Percentiles rank a stretch among this genome's conserved stretches.
phyloP scores from a whole-genome alignment of 2,113 vertebrate species.

The Pavo muticus region DNA sequence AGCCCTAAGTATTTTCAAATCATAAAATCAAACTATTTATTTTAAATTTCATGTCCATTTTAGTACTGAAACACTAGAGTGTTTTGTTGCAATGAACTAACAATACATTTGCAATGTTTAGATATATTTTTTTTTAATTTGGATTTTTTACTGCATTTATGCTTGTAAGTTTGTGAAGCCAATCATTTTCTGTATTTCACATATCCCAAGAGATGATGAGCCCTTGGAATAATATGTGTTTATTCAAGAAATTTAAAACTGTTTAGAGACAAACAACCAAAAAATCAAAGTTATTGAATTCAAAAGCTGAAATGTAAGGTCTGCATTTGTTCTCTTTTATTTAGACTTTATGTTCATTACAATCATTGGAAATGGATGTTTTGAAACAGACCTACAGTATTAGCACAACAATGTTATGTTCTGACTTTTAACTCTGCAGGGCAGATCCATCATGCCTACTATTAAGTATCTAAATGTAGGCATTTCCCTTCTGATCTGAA shows the following conservation, averaged over 20 bases:
- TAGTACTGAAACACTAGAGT: neutral
- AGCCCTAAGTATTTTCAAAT: neutral
- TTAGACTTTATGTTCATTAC: conserved; percentile 9
- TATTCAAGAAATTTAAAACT: neutral
- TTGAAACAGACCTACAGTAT: conserved; percentile 9
- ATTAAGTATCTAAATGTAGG: neutral
- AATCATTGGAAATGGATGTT: neutral
- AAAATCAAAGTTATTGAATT: neutral
- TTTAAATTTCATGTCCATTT: neutral
- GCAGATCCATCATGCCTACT: neutral
- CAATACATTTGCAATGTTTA: neutral
- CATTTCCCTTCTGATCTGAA: neutral
- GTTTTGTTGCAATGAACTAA: neutral
- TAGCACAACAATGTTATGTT: neutral
- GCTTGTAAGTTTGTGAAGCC: neutral
- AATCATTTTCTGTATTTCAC: neutral
- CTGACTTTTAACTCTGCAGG: neutral
- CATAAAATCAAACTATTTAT: neutral
- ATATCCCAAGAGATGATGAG: neutral
- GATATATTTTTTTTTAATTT: neutral
- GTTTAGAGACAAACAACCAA: neutral
- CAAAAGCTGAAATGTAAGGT: conserved; percentile 21
- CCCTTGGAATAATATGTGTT: neutral
- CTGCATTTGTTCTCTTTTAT: conserved; percentile 8
- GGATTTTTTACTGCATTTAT: neutral